phyloP scores from a whole-genome alignment of 2,888 invertebrate genomes.

The Torymus tubicola region DNA sequence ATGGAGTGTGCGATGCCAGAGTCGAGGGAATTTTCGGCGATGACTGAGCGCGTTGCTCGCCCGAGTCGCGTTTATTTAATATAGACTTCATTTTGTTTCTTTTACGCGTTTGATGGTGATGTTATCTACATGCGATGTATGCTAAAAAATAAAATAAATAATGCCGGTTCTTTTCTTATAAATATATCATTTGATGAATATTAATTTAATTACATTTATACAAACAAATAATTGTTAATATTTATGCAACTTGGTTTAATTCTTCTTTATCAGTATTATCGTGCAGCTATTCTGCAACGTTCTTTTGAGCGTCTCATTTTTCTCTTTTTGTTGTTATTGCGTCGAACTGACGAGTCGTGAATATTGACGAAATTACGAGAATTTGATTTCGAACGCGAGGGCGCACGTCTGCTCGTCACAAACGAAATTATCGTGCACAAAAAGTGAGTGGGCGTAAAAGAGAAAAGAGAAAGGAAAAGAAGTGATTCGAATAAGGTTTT shows the following conservation, averaged over 20 bases:
- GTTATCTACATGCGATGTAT: too few species aligned
- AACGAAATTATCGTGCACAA: constrained; percentile 15
- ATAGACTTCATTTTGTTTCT: background rate
- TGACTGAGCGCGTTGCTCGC: background rate
- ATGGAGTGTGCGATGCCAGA: background rate
- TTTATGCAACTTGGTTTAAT: too few species aligned
- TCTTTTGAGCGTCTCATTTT: background rate
- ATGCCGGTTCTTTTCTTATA: too few species aligned
- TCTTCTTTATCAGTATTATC: too few species aligned
- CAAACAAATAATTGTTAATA: too few species aligned
- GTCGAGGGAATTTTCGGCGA: background rate
- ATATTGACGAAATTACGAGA: constrained; percentile 38
- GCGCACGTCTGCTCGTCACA: background rate
- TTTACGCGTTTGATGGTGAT: background rate
- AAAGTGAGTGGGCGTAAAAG: background rate
- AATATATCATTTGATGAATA: too few species aligned
- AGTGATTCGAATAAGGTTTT: too few species aligned
- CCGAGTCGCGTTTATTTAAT: too few species aligned
- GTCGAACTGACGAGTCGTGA: constrained; percentile 19
- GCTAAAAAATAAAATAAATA: too few species aligned
- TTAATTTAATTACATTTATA: too few species aligned
- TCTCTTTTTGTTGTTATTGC: background rate
- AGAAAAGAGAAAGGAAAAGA: background rate
- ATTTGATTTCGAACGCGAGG: constrained; percentile 26
- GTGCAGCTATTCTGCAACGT: too few species aligned